A percentile compares a stretch with the other conserved stretches of the same genome.
These are phyloP conservation scores for Triplophysa rosa DNA, from an alignment of 2,113 vertebrate genomes.

Conservation along the genomic window DNA sequence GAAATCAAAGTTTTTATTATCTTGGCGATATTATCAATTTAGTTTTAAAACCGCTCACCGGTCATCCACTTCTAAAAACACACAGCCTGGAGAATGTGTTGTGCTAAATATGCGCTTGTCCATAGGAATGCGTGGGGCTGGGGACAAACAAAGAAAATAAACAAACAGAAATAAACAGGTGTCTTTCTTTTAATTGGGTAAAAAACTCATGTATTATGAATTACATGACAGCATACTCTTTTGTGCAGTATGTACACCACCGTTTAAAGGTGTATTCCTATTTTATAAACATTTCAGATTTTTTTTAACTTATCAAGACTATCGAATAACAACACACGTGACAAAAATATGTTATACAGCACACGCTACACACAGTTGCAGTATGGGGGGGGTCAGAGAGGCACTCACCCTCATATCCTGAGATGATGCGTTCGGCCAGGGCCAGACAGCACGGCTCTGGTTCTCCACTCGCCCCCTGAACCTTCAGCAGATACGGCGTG, in stretches of 20 bases:
- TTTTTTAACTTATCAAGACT: too few species aligned
- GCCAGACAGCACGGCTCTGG: conserved; percentile 81
- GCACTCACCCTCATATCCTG: conserved; percentile 85
- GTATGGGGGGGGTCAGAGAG: background rate
- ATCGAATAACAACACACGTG: too few species aligned
- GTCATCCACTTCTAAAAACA: conserved; percentile 91
- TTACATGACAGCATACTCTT: too few species aligned
- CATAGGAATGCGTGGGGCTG: conserved; percentile 86
- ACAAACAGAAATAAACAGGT: background rate
- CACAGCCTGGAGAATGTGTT: conserved; percentile 87
- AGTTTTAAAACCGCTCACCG: conserved; percentile 69
- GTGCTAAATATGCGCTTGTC: conserved; percentile 94
- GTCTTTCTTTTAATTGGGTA: background rate
- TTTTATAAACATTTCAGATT: too few species aligned
- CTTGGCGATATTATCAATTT: too few species aligned
- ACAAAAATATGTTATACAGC: too few species aligned
- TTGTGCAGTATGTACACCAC: too few species aligned
- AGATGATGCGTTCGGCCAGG: conserved; percentile 84
- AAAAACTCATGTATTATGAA: too few species aligned
- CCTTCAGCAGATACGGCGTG: conserved; percentile 80
- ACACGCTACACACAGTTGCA: too few species aligned
- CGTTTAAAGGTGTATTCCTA: too few species aligned
- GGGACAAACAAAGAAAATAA: conserved; percentile 14
- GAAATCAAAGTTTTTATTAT: background rate
- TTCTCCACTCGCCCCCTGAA: conserved; percentile 61